Conservation (phyloP, 2,797 vertebrate genomes). For the Zenarchopterus dispar region DNA sequence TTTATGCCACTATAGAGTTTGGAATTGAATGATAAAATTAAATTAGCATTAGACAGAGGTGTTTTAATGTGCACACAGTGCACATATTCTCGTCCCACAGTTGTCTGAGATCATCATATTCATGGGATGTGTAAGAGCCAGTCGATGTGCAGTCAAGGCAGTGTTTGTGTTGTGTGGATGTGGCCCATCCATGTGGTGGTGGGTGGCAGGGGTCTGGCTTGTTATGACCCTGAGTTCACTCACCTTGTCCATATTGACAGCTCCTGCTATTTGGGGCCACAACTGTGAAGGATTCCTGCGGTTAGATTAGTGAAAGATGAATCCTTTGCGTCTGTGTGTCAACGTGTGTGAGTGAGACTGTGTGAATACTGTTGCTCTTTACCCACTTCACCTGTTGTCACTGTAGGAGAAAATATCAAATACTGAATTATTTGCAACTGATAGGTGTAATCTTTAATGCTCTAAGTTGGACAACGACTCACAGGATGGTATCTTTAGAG, state of each 20-base stretch:
- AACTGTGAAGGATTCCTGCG: slow-evolving; percentile 72
- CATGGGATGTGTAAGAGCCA: slow-evolving; percentile 31
- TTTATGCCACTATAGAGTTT: slow-evolving; percentile 35
- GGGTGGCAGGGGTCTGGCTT: slow-evolving; percentile 63
- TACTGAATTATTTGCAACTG: slow-evolving; percentile 50
- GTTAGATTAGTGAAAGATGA: slow-evolving; percentile 79
- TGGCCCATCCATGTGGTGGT: slow-evolving; percentile 19
- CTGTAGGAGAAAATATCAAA: slow-evolving; percentile 50
- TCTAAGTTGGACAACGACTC: slow-evolving; percentile 37
- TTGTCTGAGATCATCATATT: slow-evolving; percentile 37
- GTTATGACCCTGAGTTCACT: slow-evolving; percentile 74
- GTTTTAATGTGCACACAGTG: slow-evolving; percentile 6
- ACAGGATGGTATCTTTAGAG: slow-evolving; percentile 26
- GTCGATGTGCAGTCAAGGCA: slow-evolving; percentile 11
- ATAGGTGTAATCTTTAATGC: slow-evolving; percentile 8
- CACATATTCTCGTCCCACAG: slow-evolving; percentile 18
- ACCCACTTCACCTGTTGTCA: slow-evolving; percentile 68
- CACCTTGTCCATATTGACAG: slow-evolving; percentile 81
- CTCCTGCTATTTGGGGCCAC: slow-evolving; percentile 77
- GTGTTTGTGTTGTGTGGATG: slow-evolving; percentile 34
- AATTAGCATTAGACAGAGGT: slow-evolving; percentile 55
- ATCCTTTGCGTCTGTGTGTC: slow-evolving; percentile 59
- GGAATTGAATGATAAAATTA: slow-evolving; percentile 57
- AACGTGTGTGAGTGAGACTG: slow-evolving; percentile 36
- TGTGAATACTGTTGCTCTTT: slow-evolving; percentile 47